These are phyloP conservation scores for Syngnathus typhle DNA, from an alignment of 2,113 vertebrate species.

Conservation along the genomic window DNA sequence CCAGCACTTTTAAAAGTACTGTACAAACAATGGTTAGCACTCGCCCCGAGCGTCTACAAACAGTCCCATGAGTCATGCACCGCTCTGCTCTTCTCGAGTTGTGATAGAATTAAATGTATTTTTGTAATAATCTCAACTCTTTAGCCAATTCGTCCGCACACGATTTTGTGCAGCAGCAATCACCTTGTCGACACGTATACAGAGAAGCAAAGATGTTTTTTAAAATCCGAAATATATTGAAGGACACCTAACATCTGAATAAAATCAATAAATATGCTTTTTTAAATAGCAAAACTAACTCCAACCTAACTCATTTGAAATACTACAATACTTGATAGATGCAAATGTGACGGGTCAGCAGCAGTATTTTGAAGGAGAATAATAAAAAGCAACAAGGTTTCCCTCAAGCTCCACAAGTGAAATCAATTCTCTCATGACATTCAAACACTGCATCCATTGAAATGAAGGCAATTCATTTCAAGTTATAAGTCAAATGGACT, in stretches of 20 bases:
- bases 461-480: background rate
- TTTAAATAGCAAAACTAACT: too few species aligned
- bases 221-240: too few species aligned
- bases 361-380: background rate
- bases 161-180: background rate
- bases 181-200: background rate
- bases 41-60: background rate
- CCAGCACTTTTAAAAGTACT: constrained; percentile 5
- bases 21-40: constrained; percentile 1
- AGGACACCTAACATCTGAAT: too few species aligned
- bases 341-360: background rate
- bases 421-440: background rate
- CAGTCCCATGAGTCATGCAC: background rate
- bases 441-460: background rate
- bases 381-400: background rate
- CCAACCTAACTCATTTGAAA: background rate
- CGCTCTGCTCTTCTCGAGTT: background rate
- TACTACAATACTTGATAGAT: background rate
- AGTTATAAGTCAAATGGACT: constrained; percentile 2
- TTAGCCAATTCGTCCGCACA: background rate
- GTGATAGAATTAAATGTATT: background rate
- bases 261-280: too few species aligned
- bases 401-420: background rate
- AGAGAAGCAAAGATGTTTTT: too few species aligned
- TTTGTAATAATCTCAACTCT: background rate